phyloP scores from a whole-genome alignment of 2,113 vertebrate species.

The Merops nubicus region DNA sequence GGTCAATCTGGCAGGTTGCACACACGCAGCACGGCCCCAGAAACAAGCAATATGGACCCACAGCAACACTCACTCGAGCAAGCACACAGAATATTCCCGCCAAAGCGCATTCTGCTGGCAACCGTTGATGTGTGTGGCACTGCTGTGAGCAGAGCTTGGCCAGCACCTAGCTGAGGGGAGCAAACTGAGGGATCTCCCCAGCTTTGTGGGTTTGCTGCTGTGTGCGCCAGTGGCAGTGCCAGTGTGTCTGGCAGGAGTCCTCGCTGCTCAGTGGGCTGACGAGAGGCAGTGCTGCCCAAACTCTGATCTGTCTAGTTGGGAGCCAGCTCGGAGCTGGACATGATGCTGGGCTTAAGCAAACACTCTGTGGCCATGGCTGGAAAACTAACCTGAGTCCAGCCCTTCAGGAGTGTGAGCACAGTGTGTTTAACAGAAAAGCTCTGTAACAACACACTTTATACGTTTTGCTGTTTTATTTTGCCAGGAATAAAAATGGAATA shows the following conservation, averaged over 20 bases:
- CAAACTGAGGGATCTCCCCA: not conserved
- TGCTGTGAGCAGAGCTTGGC: not conserved
- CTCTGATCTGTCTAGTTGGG: not conserved
- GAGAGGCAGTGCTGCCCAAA: not conserved
- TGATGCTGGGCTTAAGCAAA: not conserved
- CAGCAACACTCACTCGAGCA: not conserved
- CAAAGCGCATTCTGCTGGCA: not conserved
- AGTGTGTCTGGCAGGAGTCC: not conserved
- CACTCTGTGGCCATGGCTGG: not conserved
- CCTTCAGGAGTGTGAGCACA: not conserved
- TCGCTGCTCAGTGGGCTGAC: not conserved
- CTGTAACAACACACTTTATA: not conserved
- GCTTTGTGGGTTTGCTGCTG: not conserved
- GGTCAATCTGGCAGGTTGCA: not conserved
- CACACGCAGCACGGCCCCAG: rapidly evolving
- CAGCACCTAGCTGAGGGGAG: not conserved
- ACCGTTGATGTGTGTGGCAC: not conserved
- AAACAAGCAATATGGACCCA: not conserved
- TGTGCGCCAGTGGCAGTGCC: not conserved
- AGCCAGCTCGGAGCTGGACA: not conserved
- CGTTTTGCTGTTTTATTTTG: not conserved
- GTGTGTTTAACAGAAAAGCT: not conserved
- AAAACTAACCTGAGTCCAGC: not conserved
- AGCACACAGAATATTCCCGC: not conserved
- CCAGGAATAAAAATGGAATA: not conserved